A percentile compares a stretch with the other conserved stretches of the same genome.
phyloP scores from a whole-genome alignment of 2,888 invertebrate genomes.

The Heliconius erato region DNA sequence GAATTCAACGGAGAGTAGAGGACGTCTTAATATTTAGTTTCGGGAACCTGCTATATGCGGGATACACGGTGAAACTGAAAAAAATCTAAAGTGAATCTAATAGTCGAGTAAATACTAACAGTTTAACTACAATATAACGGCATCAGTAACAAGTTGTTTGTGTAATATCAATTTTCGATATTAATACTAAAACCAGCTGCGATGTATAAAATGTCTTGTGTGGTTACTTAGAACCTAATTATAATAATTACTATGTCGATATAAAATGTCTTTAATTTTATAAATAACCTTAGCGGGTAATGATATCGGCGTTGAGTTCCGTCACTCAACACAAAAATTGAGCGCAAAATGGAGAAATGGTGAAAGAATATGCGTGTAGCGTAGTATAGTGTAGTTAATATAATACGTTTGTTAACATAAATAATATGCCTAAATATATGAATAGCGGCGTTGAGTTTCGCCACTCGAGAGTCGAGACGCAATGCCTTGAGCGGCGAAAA shows the following conservation, averaged over 20 bases:
- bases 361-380: neutral
- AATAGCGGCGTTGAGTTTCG: neutral
- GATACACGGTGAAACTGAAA: neutral
- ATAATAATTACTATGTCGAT: conserved; percentile 5
- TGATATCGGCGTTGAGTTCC: neutral
- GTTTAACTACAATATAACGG: neutral
- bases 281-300: neutral
- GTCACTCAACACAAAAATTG: neutral
- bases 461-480: too few species aligned
- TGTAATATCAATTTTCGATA: conserved; percentile 23
- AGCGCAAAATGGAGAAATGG: neutral
- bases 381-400: too few species aligned
- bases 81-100: neutral
- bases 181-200: conserved; percentile 19
- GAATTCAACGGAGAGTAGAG: too few species aligned
- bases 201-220: conserved; percentile 14
- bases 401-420: too few species aligned
- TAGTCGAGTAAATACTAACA: neutral
- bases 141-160: conserved; percentile 17
- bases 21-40: too few species aligned
- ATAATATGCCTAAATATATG: too few species aligned
- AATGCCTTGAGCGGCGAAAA: too few species aligned
- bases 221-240: conserved; percentile 19
- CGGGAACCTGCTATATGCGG: too few species aligned
- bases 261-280: neutral